Evolutionary conservation across 2,888 invertebrate genomes (phyloP), one percentile per base, ranked within the genome.

Genomic region (Dicycla oo): DNA sequence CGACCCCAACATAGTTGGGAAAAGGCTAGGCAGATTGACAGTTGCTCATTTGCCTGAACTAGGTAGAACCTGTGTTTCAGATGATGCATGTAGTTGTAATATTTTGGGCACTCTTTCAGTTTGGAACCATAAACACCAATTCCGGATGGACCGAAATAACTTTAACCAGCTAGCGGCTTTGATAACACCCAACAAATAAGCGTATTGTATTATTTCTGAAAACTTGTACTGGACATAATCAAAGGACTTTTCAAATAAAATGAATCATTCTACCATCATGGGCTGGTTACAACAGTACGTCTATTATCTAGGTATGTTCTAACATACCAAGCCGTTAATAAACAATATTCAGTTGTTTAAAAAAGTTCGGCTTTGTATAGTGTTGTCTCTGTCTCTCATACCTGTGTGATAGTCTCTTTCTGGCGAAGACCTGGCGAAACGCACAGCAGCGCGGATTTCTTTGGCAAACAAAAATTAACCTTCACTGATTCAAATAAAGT

Each of bases 181-280:
- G 67, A 73, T 73, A 73, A 66, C 18, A 11, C 40, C 40, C 13
- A 56, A 53, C 47, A 68, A 75, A 45, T 26, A 43, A 45, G 15
- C 15, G 7, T 68, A 53, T 45, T 79, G 51, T 77, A 23, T 34
- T 45, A 45, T 49, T 77, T 68, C 60, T 68, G 38, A 26, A 49
- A 68, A 79, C 26, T 47, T 34, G 23, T 20, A 40, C 20, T 30
- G 13, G 23, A 23, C 15, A 11, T 4, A n/a, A 13, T 34, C 62
- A 43, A 73, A 38, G 23, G 3, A 1, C 3, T 30, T 47, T 40
- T 53, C 4, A 23, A 34, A 30, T 40, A 0, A 70, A 23, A 15
- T 20, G 34, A 11, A 40, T 43, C 71, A 70, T 62, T 77, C 26
- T 0, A 15, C 3, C 47, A 73, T 34, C 15, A 79, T 78, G n/a